Base-by-base conservation (phyloP, 2,888 invertebrate genomes). In the Dichetophora obliterata region DNA sequence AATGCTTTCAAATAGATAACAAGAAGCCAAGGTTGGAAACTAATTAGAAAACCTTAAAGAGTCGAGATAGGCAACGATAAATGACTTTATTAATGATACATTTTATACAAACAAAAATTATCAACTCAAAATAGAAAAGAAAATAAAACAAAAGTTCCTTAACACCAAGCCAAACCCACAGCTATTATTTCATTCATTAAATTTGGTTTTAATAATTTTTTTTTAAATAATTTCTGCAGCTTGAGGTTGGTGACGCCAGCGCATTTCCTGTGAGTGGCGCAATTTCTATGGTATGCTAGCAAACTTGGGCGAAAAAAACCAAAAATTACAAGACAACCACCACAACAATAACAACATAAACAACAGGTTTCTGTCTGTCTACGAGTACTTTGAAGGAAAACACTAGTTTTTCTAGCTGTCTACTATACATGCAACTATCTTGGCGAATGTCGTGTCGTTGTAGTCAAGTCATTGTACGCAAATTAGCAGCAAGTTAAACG, bases 381-480 rank as follows among this genome's bases (percentile, higher is more conserved):
- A 37, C 37, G 8, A 37, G 37, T 37, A 37, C 16, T 5, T 16
- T 5, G 1, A 3, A 52, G 16, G 50, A 24, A 48, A 22, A 27
- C 66, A 66, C 66, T 16, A 19, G 50, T 24, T 24, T 22, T 43
- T 61, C 72, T 43, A 48, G 34, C 72, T 59, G 61, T 72, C 61
- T 72, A 43, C n/a, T n/a, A n/a, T n/a, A n/a, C 34, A 16, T 8
- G 22, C 27, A 14, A 48, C 34, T 43, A 8, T 24, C 24, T 9
- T 19, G 52, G 52, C n/a, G 14, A 59, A 59, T 61, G 16, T 27
- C 61, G 22, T 61, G 52, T 11, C 31, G 27, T 8, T 37, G 19
- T 68, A 50, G 68, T 50, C 68, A 68, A 48, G 68, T 68, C 68
- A 68, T 68, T 48, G 68, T 48, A 68, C 68, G 68, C 68, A 68